phyloP scores from a whole-genome alignment of 2,797 vertebrate genomes.

The Pseudotriccus pelzelni region DNA sequence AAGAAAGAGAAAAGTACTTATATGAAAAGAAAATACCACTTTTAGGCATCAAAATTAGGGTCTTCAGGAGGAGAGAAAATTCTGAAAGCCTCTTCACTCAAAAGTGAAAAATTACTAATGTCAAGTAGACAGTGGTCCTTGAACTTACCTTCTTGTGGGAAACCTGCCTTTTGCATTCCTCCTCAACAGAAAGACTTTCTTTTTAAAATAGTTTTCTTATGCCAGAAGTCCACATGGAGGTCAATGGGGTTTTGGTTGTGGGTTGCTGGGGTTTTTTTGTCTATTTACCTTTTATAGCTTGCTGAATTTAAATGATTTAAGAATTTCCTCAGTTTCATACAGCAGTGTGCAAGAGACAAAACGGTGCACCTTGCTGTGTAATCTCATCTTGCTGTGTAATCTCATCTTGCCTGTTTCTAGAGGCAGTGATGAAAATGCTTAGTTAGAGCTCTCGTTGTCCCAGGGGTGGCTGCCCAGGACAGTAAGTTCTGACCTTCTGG shows the following conservation, averaged over 20 bases:
- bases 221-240: neutral
- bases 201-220: neutral
- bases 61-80: neutral
- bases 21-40: neutral
- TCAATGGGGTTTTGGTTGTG: neutral
- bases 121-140: neutral
- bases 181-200: neutral
- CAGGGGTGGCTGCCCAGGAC: neutral
- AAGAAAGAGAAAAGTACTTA: neutral
- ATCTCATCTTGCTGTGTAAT: neutral
- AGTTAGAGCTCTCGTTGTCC: neutral
- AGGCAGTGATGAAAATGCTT: neutral
- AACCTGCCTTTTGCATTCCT: neutral
- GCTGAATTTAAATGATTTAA: neutral
- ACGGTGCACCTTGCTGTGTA: neutral
- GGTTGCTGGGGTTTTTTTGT: neutral
- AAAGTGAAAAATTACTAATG: neutral
- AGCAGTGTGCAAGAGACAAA: neutral
- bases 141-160: neutral
- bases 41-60: neutral
- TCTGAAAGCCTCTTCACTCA: neutral
- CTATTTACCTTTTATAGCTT: neutral
- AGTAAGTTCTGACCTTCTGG: neutral
- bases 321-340: neutral
- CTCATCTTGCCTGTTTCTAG: neutral